phyloP scores from a whole-genome alignment of 2,113 vertebrate species.

The Motacilla tschutschensis region DNA sequence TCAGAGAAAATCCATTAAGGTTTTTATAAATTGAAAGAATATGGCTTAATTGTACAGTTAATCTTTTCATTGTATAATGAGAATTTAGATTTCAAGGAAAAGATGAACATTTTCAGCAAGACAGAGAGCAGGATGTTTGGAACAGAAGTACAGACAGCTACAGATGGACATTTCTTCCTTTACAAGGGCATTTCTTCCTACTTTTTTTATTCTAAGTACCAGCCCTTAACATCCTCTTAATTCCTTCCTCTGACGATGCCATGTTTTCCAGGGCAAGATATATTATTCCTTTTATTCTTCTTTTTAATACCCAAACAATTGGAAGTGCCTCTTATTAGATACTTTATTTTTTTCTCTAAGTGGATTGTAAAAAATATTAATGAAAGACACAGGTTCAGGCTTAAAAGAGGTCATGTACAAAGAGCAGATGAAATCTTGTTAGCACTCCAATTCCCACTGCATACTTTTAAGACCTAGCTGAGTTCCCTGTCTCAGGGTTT shows the following conservation, averaged over 20 bases:
- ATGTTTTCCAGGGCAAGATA: not conserved
- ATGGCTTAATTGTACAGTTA: not conserved
- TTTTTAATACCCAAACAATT: not conserved
- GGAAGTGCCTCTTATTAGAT: not conserved
- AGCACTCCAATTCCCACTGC: conserved; percentile 12
- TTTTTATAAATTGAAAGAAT: not conserved
- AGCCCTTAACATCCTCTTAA: not conserved
- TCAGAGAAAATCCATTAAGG: not conserved
- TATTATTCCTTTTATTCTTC: not conserved
- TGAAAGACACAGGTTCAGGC: not conserved
- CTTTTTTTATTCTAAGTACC: not conserved
- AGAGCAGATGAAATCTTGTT: conserved; percentile 13
- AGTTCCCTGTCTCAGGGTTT: not conserved
- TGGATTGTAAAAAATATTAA: not conserved
- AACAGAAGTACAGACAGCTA: not conserved
- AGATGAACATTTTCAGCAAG: not conserved
- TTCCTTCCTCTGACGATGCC: not conserved
- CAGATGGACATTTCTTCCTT: not conserved
- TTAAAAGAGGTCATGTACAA: not conserved
- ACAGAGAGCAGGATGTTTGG: not conserved
- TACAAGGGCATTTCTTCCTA: not conserved
- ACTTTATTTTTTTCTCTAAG: not conserved
- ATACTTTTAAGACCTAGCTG: conserved; percentile 13
- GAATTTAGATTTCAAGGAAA: not conserved
- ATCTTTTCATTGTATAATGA: not conserved